Percentiles rank a stretch among this genome's conserved stretches.
These are phyloP conservation scores for Clupea harengus DNA, from an alignment of 2,113 vertebrate species.

Conservation along the genomic window DNA sequence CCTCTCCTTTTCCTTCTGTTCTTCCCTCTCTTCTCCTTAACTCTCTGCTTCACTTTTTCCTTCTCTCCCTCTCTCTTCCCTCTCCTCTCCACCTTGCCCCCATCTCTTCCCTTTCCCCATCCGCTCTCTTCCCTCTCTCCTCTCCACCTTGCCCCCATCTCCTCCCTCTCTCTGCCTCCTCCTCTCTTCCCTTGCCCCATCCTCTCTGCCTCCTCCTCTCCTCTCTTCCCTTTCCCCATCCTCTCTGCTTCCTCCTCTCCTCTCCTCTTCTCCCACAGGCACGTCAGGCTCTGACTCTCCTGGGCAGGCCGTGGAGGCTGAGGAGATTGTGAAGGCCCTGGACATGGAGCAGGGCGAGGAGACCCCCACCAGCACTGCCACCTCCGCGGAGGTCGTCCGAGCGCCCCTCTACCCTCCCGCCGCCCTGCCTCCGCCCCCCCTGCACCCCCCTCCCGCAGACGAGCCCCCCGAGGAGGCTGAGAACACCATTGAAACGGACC, in stretches of 20 bases:
- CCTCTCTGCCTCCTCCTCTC: neutral
- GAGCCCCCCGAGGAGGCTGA: slow-evolving; percentile 74
- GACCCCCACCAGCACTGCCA: slow-evolving; percentile 82
- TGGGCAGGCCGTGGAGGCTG: slow-evolving; percentile 89
- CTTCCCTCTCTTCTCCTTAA: neutral
- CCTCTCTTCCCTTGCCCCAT: neutral
- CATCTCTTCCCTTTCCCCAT: neutral
- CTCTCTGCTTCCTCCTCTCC: neutral
- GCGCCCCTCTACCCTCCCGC: slow-evolving; percentile 71
- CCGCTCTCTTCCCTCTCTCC: neutral
- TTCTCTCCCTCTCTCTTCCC: neutral
- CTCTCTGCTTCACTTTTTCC: neutral
- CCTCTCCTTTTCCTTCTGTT: too few relatives aligned
- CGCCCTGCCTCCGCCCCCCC: slow-evolving; percentile 64
- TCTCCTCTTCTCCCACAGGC: slow-evolving; percentile 61
- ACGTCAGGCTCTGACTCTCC: slow-evolving; percentile 90
- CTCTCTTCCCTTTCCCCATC: too few relatives aligned
- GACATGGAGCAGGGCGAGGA: slow-evolving; percentile 93
- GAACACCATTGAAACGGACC: slow-evolving; percentile 76
- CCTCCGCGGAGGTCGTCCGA: slow-evolving; percentile 78
- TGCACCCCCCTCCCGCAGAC: slow-evolving; percentile 73
- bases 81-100: neutral
- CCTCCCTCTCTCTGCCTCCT: neutral
- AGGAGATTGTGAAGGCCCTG: slow-evolving; percentile 94
- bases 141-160: too few relatives aligned